Conservation (phyloP, 2,888 invertebrate genomes). For the Hydrotaea cyrtoneurina region DNA sequence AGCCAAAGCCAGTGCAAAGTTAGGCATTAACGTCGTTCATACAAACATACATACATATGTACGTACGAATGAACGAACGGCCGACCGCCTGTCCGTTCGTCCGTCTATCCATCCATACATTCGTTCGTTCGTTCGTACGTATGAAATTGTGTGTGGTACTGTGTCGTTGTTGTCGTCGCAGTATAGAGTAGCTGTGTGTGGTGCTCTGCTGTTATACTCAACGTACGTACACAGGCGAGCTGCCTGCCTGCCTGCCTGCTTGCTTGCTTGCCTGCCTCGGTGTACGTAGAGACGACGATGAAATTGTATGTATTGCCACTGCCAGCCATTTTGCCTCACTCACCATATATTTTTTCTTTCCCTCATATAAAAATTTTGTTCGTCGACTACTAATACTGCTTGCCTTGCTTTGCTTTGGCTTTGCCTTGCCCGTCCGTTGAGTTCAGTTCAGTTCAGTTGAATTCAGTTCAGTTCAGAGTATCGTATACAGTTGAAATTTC, state of each 20-base stretch:
- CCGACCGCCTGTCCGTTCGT: background rate
- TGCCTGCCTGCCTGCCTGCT: constrained; percentile 34
- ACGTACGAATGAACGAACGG: background rate
- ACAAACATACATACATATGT: background rate
- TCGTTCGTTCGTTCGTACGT: background rate
- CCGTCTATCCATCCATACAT: background rate
- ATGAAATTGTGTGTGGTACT: background rate
- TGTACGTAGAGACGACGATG: background rate
- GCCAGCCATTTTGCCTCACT: constrained; percentile 9
- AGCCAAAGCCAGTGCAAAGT: constrained; percentile 35
- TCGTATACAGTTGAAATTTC: constrained; percentile 58
- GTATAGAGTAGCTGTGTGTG: background rate
- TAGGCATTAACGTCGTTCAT: background rate
- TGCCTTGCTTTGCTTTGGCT: constrained; percentile 33
- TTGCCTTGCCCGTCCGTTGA: constrained; percentile 26
- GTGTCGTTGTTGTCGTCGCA: background rate
- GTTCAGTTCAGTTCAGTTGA: constrained; percentile 64
- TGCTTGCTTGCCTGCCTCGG: background rate
- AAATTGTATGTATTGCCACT: background rate
- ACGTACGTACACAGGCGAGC: constrained; percentile 46
- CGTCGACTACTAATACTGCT: constrained; percentile 34
- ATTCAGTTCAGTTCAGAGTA: constrained; percentile 62
- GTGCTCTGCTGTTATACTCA: constrained; percentile 17
- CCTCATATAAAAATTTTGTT: constrained; percentile 39
- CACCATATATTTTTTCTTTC: constrained; percentile 12